phyloP scores from a whole-genome alignment of 1,140 invertebrate genomes.

The Centruroides sculpturatus region DNA sequence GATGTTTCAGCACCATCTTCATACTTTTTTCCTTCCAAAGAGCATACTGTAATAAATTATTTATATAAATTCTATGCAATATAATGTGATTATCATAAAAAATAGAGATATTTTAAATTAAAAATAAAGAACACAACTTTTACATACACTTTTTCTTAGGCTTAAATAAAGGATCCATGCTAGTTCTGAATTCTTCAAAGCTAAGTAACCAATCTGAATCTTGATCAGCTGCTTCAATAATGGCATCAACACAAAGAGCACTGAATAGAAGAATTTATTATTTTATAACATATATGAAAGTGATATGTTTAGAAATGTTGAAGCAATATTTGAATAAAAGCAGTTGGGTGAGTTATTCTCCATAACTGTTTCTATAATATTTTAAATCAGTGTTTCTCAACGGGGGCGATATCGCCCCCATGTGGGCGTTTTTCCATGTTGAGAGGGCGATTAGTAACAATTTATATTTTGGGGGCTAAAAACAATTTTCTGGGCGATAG shows the following conservation, averaged over 20 bases:
- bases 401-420: too few species aligned
- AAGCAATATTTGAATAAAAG: too few species aligned
- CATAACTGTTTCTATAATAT: too few species aligned
- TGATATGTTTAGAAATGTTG: too few species aligned
- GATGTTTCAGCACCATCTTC: conserved; percentile 21
- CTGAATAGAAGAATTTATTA: conserved; percentile 1
- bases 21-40: conserved; percentile 22
- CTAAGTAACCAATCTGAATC: conserved; percentile 23
- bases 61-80: not conserved
- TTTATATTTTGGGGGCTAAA: too few species aligned
- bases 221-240: conserved; percentile 22
- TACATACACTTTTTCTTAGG: conserved; percentile 21
- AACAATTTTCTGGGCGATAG: too few species aligned
- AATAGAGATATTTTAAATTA: not conserved
- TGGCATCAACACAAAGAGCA: conserved; percentile 23
- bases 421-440: too few species aligned
- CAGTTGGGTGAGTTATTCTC: too few species aligned
- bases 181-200: conserved; percentile 22
- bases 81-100: not conserved
- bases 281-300: too few species aligned
- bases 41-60: conserved; percentile 18
- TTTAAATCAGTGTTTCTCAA: too few species aligned
- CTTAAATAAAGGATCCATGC: conserved; percentile 20
- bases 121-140: not conserved
- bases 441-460: too few species aligned